Percentiles rank a stretch among this genome's conserved stretches.
Conservation (phyloP, 92 coral and sea anemone species). For the Porites rus region DNA sequence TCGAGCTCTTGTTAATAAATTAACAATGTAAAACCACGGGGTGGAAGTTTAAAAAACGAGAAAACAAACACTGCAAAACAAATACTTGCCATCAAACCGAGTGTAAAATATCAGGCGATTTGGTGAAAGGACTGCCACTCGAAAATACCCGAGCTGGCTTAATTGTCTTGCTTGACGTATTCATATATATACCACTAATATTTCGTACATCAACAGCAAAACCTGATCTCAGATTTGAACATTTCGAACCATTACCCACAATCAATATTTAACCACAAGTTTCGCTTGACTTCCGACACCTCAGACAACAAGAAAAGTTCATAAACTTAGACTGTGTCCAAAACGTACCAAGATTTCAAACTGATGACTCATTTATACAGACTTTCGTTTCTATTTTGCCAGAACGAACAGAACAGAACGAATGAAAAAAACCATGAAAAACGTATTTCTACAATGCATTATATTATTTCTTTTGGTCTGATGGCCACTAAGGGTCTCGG, state of each 20-base stretch:
- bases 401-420: not conserved
- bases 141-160: not conserved
- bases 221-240: not conserved
- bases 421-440: not conserved
- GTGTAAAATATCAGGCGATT: not conserved
- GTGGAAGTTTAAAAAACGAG: conserved; percentile 34
- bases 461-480: not conserved
- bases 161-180: not conserved
- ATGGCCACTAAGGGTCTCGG: conserved; percentile 24
- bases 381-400: no score
- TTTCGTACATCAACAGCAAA: not conserved
- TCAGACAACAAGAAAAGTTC: no score
- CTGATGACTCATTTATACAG: not conserved
- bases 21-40: conserved; percentile 43
- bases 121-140: conserved; percentile 26
- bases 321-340: no score
- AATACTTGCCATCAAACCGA: not conserved
- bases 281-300: not conserved
- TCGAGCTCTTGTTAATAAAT: conserved; percentile 39
- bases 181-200: not conserved
- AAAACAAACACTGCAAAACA: conserved; percentile 47
- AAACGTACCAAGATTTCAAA: not conserved
- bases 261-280: conserved; percentile 10
- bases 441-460: not conserved
- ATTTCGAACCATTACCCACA: not conserved